Conservation (phyloP, 2,888 invertebrate species). For the Holacanthella duospinosa region DNA sequence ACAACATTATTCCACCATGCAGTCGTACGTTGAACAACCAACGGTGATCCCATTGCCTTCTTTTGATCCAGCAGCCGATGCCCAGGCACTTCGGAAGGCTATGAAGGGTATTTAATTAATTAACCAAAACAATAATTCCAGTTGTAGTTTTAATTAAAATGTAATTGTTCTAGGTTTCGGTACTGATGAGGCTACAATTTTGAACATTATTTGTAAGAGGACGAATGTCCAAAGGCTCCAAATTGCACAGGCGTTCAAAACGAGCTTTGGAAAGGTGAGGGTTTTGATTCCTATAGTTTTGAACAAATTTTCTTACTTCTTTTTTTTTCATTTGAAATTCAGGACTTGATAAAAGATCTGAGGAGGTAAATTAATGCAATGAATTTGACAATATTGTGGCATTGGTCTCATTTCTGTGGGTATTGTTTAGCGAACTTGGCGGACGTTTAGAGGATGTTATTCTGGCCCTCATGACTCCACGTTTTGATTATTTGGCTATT, state of each 20-base stretch:
- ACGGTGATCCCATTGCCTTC: conserved; percentile 41
- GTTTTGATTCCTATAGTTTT: background rate
- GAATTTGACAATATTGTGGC: background rate
- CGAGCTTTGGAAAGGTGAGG: conserved; percentile 71
- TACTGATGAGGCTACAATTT: conserved; percentile 81
- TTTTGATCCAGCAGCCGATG: conserved; percentile 69
- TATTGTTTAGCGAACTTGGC: conserved; percentile 61
- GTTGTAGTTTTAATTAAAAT: too few species aligned
- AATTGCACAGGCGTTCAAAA: conserved; percentile 71
- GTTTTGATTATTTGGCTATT: conserved; percentile 71
- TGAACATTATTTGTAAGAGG: conserved; percentile 68
- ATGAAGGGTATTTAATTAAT: conserved; percentile 62
- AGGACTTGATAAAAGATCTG: conserved; percentile 68
- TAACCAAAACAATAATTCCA: too few species aligned
- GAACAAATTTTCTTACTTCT: conserved; percentile 1
- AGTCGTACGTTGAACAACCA: conserved; percentile 21
- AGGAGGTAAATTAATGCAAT: conserved; percentile 43
- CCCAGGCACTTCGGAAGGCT: conserved; percentile 68
- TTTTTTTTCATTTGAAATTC: conserved; percentile 13
- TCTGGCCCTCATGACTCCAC: conserved; percentile 71
- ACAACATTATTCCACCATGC: conserved; percentile 6
- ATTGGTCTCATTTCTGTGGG: too few species aligned
- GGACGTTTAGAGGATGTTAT: conserved; percentile 78
- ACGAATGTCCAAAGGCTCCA: conserved; percentile 76
- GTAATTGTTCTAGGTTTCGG: conserved; percentile 49